phyloP scores from a whole-genome alignment of 2,797 vertebrate genomes.

The Catharus ustulatus region DNA sequence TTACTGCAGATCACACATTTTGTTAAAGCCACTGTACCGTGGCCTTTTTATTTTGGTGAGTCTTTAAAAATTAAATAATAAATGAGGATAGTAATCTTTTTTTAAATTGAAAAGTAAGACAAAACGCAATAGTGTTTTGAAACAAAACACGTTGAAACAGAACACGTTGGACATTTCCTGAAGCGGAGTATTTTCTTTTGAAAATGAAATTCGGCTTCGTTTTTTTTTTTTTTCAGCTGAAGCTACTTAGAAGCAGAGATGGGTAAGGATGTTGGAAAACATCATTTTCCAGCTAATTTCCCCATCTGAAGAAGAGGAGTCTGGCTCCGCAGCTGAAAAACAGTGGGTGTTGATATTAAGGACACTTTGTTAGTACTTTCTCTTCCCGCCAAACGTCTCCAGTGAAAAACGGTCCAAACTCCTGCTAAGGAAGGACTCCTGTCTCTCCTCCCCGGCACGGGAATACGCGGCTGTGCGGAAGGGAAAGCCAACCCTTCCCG shows the following conservation, averaged over 20 bases:
- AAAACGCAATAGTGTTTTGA: neutral
- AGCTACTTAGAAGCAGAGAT: neutral
- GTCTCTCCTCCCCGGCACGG: neutral
- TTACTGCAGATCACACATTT: neutral
- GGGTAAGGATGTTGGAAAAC: neutral
- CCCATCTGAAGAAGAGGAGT: neutral
- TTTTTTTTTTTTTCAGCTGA: neutral
- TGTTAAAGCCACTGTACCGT: neutral
- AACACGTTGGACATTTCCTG: neutral
- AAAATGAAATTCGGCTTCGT: neutral
- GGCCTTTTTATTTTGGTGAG: neutral
- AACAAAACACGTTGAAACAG: neutral
- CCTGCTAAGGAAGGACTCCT: neutral
- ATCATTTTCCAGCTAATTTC: neutral
- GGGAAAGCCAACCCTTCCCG: too few species aligned
- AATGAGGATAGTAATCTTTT: neutral
- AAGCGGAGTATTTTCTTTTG: neutral
- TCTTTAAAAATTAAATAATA: neutral
- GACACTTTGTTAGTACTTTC: neutral
- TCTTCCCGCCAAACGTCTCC: neutral
- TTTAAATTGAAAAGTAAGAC: neutral
- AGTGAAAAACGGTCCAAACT: neutral
- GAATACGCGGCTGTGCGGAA: accelerated
- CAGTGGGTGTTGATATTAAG: neutral
- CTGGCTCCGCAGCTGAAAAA: too few species aligned